Evolutionary conservation across 2,113 vertebrate genomes (phyloP), one percentile per base, ranked within the genome.

Genomic region (Brachypteracias leptosomus): DNA sequence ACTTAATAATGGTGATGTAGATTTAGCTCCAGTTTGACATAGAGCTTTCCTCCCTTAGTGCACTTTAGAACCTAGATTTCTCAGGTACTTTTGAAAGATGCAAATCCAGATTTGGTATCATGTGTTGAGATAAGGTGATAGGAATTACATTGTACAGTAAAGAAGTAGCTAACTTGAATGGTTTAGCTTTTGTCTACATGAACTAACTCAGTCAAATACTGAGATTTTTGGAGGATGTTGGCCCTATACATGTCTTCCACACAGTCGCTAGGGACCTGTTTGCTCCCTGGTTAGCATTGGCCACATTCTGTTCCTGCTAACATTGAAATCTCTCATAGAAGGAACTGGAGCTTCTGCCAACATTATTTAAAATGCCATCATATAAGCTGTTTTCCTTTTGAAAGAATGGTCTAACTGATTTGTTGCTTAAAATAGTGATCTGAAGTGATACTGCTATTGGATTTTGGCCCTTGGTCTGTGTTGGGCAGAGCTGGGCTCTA

Each of bases 401-500:
- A 29, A 71, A 57, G 70, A 81, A n/a, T 1, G 3, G 1, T 38
- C 13, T 49, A 21, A 28, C 28, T 40, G 46, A 18, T 65, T 10
- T 33, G 49, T 29, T 70, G 46, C 58, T 51, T 42, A 11, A 33
- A 75, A 29, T 8, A 29, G 62, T 44, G 42, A 15, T 7, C 31
- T 44, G 66, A 16, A 13, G 20, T 28, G 3, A 4, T 0, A 1
- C 29, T 70, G 81, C 36, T 36, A 0, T 33, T 22, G 1, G 16
- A 35, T 61, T 28, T 63, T 57, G 93, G 65, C 76, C 90, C 26
- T 13, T 35, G n/a, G n/a, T n/a, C n/a, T 35, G 55, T 70, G 91
- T 52, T 78, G 9, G 25, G 74, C 89, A 89, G 89, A 17, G 71
- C 88, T 94, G 75, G 72, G 75, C 88, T 95, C 85, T 96, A 12